Conservation (phyloP, 53 echinoderm and acorn worm species). For the Paelopatides confundens region DNA sequence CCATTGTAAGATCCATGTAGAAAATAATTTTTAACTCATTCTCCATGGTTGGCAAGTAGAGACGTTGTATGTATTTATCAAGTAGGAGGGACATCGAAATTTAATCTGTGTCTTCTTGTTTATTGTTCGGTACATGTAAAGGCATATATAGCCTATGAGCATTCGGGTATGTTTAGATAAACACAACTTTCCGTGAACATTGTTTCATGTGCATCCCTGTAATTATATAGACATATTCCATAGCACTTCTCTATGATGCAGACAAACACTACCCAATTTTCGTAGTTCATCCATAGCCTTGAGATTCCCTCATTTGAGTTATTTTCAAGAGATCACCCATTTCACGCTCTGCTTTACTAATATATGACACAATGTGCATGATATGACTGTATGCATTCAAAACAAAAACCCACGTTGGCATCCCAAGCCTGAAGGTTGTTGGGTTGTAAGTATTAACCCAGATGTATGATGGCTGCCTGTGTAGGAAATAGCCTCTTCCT, state of each 20-base stretch:
- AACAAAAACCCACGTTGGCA: slow-evolving; percentile 51
- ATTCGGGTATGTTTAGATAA: slow-evolving; percentile 60
- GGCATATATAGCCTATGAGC: slow-evolving; percentile 28
- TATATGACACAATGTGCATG: slow-evolving; percentile 73
- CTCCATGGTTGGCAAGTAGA: slow-evolving; percentile 12
- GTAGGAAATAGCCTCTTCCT: background rate
- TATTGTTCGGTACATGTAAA: slow-evolving; percentile 6
- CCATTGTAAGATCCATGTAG: background rate
- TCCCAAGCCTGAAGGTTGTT: slow-evolving; percentile 14
- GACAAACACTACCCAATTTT: slow-evolving; percentile 52
- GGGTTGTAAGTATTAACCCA: slow-evolving; percentile 45
- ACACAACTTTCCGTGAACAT: slow-evolving; percentile 67
- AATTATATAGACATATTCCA: slow-evolving; percentile 58
- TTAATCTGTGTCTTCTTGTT: slow-evolving; percentile 45
- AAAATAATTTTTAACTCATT: background rate
- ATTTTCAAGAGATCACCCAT: slow-evolving; percentile 68
- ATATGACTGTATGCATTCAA: slow-evolving; percentile 59
- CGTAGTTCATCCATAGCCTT: slow-evolving; percentile 59
- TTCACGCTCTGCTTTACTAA: slow-evolving; percentile 80
- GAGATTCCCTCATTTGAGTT: slow-evolving; percentile 67
- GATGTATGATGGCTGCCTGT: background rate
- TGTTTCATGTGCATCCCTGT: slow-evolving; percentile 66
- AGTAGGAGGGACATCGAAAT: background rate
- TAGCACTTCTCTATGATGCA: slow-evolving; percentile 53
- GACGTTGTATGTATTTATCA: slow-evolving; percentile 20